Evolutionary conservation across 2,113 vertebrate genomes (phyloP).

Genomic region (Stomatorhinus ivindoensis): DNA sequence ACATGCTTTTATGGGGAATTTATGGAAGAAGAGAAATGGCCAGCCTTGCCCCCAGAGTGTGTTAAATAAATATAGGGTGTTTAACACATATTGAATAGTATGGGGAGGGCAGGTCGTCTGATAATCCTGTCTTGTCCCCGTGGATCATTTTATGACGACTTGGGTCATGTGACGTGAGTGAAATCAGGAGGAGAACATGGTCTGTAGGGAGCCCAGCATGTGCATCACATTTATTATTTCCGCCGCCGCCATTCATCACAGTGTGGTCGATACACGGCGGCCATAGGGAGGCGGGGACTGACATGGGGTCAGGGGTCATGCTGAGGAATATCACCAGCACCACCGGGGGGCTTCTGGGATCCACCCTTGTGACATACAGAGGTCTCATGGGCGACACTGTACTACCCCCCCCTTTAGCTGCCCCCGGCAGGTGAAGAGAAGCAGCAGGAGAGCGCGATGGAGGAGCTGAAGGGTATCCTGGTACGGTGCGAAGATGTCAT

Average conservation of each 20-base stretch:
- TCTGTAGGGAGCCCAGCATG: neutral
- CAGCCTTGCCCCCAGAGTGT: neutral
- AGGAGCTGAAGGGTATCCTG: conserved; percentile 70
- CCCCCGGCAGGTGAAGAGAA: conserved; percentile 51
- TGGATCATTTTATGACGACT: neutral
- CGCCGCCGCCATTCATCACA: neutral
- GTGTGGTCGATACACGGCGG: neutral
- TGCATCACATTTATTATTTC: neutral
- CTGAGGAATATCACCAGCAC: neutral
- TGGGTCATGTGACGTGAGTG: neutral
- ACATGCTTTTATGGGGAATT: neutral
- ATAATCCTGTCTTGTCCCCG: neutral
- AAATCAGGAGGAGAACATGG: neutral
- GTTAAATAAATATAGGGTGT: neutral
- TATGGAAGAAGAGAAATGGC: neutral
- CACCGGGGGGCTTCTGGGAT: neutral
- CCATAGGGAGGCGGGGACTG: neutral
- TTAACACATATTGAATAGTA: neutral
- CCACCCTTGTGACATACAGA: neutral
- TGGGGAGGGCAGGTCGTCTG: neutral
- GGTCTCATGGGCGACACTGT: neutral
- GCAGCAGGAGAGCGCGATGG: conserved; percentile 68
- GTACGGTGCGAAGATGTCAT: conserved; percentile 37
- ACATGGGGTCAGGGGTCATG: neutral
- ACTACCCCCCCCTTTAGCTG: conserved; percentile 14